These are phyloP conservation scores for Saturnia pavonia DNA, from an alignment of 2,888 invertebrate genomes.

Conservation along the genomic window DNA sequence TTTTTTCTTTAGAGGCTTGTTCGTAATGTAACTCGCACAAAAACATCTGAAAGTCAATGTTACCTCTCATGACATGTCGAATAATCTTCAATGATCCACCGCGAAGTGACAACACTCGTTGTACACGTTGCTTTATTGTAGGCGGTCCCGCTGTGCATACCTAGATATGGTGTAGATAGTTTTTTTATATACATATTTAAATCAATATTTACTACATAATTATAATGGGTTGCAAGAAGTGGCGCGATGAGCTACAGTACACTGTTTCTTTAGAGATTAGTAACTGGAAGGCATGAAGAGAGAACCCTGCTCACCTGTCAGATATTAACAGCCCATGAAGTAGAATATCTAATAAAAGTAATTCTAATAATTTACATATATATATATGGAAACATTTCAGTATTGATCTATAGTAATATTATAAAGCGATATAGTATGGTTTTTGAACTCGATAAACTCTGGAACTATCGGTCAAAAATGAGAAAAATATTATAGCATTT, in stretches of 20 bases:
- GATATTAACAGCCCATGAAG: too few relatives aligned
- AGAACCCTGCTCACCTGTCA: too few relatives aligned
- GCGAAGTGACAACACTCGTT: conserved; percentile 93
- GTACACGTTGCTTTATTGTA: conserved; percentile 91
- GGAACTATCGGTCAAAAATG: too few relatives aligned
- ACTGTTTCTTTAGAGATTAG: too few relatives aligned
- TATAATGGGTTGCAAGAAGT: neutral
- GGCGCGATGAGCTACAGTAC: neutral
- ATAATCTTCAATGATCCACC: conserved; percentile 96
- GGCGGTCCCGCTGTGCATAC: conserved; percentile 87
- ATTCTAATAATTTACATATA: too few relatives aligned
- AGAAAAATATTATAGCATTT: too few relatives aligned
- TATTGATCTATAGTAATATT: too few relatives aligned
- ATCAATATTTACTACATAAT: neutral
- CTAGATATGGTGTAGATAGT: conserved; percentile 36
- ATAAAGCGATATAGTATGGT: too few relatives aligned
- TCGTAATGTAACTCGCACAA: neutral
- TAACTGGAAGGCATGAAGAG: too few relatives aligned
- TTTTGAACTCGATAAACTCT: too few relatives aligned
- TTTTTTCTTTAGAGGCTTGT: neutral
- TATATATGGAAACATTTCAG: too few relatives aligned
- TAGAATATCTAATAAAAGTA: too few relatives aligned
- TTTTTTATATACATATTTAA: neutral
- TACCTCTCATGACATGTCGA: conserved; percentile 95
- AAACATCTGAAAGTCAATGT: neutral